Evolutionary conservation across 2,113 vertebrate genomes (phyloP), one percentile per base, ranked within the genome.

Genomic region (Ornithorhynchus anatinus): DNA sequence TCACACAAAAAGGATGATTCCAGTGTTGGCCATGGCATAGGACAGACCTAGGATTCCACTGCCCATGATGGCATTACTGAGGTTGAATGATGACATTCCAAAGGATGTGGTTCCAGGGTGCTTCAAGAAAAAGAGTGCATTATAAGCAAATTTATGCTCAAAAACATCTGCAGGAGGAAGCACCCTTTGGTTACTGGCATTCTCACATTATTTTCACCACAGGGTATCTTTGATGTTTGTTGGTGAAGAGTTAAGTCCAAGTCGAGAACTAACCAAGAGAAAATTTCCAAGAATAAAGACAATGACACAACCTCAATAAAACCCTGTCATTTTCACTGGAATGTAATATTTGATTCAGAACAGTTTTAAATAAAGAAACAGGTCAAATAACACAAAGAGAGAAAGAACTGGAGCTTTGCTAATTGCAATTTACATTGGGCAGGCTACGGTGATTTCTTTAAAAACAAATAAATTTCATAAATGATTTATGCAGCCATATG

Each of bases 21-120:
- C 98, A 0, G 97, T 99, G 90, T 99, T 99, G 53, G 98, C 97
- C 97, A 99, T 97, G 58, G 98, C 97, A 15, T 94, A 99, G 33
- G 98, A 99, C 52, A 99, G 88, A 31, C 97, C 97, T 72, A 99
- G 88, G 80, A 99, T 99, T 4, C 98, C 98, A 0, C 98, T 99
- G 81, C 98, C 98, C 97, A 99, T 99, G 77, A 99, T 99, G 81
- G 98, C 98, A 0, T 99, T 99, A 79, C 98, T 97, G 87, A 99
- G 87, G 80, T 99, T 99, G 85, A 99, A 99, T 0, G 96, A 94
- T 0, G 97, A 99, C 95, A 99, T 98, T 61, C 97, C 96, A 32
- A 99, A 97, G 8, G 98, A 97, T 7, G 90, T 88, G 65, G 95
- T 96, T 47, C 98, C 98, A 0, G 91, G 94, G 71, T 98, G 95